These are phyloP conservation scores for Trematocara unimaculatum DNA, from an alignment of 2,113 vertebrate species.

Conservation along the genomic window DNA sequence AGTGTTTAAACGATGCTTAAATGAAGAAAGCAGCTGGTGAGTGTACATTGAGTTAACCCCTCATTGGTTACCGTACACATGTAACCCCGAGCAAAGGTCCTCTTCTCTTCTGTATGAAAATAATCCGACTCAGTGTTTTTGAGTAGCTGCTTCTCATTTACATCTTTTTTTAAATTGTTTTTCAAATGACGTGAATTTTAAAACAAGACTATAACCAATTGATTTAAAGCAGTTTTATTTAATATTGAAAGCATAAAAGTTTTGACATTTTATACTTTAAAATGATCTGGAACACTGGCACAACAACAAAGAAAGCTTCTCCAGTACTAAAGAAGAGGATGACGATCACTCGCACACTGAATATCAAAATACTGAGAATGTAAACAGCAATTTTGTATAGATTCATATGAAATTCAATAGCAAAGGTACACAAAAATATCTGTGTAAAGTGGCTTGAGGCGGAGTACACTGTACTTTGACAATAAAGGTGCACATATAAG, in stretches of 20 bases:
- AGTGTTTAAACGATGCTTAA: background rate
- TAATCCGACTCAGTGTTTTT: background rate
- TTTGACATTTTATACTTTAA: background rate
- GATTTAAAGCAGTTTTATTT: constrained; percentile 13
- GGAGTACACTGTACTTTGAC: background rate
- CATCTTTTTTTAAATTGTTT: background rate
- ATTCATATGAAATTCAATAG: background rate
- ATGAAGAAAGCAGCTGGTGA: background rate
- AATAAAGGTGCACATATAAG: background rate
- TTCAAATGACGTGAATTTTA: background rate
- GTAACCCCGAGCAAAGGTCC: background rate
- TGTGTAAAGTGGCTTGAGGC: background rate
- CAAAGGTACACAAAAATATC: background rate
- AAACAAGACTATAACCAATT: background rate
- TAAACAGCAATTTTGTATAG: background rate
- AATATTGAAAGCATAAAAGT: background rate
- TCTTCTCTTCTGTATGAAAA: background rate
- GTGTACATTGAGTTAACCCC: background rate
- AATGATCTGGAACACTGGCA: background rate
- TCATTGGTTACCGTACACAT: background rate
- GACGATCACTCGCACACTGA: background rate
- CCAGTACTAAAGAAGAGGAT: background rate
- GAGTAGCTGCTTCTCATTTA: background rate
- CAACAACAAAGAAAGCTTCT: background rate
- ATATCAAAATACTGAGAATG: background rate